phyloP scores from a whole-genome alignment of 2,797 vertebrate genomes.

The Dendrocincla tyrannina region DNA sequence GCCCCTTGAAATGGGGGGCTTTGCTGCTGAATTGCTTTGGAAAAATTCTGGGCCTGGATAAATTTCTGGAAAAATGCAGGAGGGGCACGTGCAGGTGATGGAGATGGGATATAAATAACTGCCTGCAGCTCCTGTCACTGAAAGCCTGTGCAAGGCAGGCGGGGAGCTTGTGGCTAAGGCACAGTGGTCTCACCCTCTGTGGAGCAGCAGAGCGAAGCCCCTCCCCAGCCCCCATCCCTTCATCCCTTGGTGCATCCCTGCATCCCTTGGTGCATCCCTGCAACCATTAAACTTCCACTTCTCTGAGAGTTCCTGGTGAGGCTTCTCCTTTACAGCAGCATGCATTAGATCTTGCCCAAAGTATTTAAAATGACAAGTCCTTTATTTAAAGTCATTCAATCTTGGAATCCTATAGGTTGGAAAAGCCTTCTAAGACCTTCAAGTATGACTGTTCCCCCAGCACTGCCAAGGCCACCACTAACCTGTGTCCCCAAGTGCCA shows the following conservation, averaged over 20 bases:
- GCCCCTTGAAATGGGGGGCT: neutral
- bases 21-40: neutral
- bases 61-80: neutral
- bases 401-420: neutral
- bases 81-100: neutral
- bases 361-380: neutral
- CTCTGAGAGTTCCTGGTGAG: neutral
- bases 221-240: neutral
- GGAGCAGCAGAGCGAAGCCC: neutral
- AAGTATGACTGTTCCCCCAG: neutral
- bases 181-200: neutral
- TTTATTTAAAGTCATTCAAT: neutral
- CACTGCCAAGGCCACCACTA: neutral
- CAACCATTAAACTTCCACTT: accelerated
- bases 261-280: neutral
- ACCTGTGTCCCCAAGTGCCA: neutral
- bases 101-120: neutral
- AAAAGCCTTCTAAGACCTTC: neutral
- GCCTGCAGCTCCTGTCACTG: neutral
- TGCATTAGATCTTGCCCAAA: neutral
- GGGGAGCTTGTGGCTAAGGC: neutral
- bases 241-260: neutral
- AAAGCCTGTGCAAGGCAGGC: neutral
- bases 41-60: neutral
- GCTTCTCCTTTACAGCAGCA: neutral